A percentile compares a stretch with the other conserved stretches of the same genome.
Evolutionary conservation across 2,113 vertebrate species (phyloP).

Genomic region (Oryzias javanicus): DNA sequence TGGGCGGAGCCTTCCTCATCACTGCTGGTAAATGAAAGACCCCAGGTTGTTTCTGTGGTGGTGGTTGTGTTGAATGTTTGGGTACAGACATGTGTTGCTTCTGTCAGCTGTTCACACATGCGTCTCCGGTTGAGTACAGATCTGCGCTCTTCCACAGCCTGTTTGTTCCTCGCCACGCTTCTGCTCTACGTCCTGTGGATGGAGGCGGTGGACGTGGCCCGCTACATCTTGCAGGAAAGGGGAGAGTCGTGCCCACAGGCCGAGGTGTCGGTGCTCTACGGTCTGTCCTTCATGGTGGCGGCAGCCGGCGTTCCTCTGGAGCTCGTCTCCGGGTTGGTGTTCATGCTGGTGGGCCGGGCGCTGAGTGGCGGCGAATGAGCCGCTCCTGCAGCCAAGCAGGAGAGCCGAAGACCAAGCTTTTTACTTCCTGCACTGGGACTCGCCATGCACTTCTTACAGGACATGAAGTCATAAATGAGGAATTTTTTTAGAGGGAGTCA

Average conservation of each 20-base stretch:
- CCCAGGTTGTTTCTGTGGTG: constrained; percentile 9
- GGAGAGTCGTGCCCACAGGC: constrained; percentile 66
- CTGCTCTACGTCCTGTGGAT: constrained; percentile 87
- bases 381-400: background rate
- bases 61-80: constrained; percentile 4
- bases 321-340: constrained; percentile 80
- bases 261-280: constrained; percentile 76
- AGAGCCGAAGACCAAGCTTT: constrained; percentile 33
- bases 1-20: constrained; percentile 82
- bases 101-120: constrained; percentile 58
- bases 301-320: constrained; percentile 80
- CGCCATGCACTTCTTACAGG: constrained; percentile 10
- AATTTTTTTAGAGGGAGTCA: no score
- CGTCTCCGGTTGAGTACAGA: constrained; percentile 4
- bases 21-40: constrained; percentile 73
- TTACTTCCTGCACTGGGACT: constrained; percentile 21
- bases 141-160: constrained; percentile 63
- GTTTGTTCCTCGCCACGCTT: constrained; percentile 78
- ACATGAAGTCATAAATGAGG: constrained; percentile 1
- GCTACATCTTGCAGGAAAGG: constrained; percentile 84
- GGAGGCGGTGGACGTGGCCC: constrained; percentile 82
- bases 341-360: constrained; percentile 78
- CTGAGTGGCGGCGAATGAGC: constrained; percentile 63
- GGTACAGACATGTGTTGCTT: constrained; percentile 17
- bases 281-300: constrained; percentile 85